Conservation (phyloP, 2,797 vertebrate species). For the Chelmon rostratus region DNA sequence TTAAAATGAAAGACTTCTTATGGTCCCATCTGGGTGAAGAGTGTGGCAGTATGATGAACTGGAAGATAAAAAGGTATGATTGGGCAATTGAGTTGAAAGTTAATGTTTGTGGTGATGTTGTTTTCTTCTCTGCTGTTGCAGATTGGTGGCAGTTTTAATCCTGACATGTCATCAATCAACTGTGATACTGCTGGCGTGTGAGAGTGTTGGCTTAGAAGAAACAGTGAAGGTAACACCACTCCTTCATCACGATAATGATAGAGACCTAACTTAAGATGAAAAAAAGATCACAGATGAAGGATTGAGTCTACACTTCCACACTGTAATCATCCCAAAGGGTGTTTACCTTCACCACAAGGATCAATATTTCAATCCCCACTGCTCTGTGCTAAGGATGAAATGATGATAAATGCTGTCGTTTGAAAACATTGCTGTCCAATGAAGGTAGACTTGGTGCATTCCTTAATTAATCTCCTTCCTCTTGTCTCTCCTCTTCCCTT, state of each 20-base stretch:
- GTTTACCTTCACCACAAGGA: slow-evolving; percentile 53
- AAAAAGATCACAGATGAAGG: slow-evolving; percentile 26
- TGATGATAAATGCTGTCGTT: slow-evolving; percentile 51
- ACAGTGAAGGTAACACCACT: slow-evolving; percentile 32
- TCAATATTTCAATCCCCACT: slow-evolving; percentile 46
- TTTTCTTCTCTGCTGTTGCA: slow-evolving; percentile 40
- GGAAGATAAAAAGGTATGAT: slow-evolving; percentile 34
- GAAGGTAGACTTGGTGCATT: neutral
- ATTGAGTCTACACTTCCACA: slow-evolving; percentile 17
- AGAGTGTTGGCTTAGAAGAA: slow-evolving; percentile 22
- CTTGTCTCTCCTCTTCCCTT: neutral
- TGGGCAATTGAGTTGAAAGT: slow-evolving; percentile 22
- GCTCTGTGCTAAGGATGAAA: slow-evolving; percentile 35
- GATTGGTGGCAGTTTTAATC: slow-evolving; percentile 52
- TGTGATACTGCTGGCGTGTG: slow-evolving; percentile 15
- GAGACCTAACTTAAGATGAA: slow-evolving; percentile 34
- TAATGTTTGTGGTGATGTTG: slow-evolving; percentile 42
- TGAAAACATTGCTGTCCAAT: slow-evolving; percentile 32
- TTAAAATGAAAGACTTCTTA: neutral
- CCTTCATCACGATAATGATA: slow-evolving; percentile 56
- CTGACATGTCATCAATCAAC: slow-evolving; percentile 55
- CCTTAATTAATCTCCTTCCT: slow-evolving; percentile 17
- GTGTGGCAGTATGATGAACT: neutral
- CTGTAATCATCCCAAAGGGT: slow-evolving; percentile 48
- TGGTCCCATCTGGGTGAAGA: neutral